phyloP scores from a whole-genome alignment of 23 tunicate species.

The Aplidium turbinatum region DNA sequence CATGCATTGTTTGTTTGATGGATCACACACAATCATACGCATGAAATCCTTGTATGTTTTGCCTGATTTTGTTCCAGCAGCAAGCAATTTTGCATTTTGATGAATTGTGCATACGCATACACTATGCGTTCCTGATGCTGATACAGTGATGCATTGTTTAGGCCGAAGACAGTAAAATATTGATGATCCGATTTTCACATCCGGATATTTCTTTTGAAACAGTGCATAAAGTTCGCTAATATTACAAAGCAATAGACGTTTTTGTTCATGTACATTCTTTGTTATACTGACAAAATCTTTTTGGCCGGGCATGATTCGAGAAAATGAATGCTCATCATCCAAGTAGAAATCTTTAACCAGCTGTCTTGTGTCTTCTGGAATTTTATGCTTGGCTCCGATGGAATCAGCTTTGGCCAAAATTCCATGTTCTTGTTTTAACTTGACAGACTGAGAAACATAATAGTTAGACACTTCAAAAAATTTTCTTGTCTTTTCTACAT shows the following conservation, averaged over 20 bases:
- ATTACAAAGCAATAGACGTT: background rate
- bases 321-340: background rate
- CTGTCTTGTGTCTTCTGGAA: background rate
- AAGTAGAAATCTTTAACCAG: background rate
- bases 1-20: slow-evolving; percentile 8
- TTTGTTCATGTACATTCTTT: background rate
- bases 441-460: background rate
- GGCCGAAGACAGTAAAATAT: slow-evolving; percentile 1
- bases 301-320: slow-evolving; percentile 23
- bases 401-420: background rate
- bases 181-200: background rate
- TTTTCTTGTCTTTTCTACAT: background rate
- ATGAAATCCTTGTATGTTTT: slow-evolving; percentile 21
- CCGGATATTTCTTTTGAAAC: background rate
- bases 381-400: background rate
- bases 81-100: slow-evolving; percentile 17
- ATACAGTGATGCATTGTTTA: slow-evolving; percentile 17
- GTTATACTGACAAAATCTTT: slow-evolving; percentile 8
- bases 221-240: slow-evolving; percentile 2
- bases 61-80: background rate
- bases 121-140: background rate
- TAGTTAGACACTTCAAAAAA: background rate
- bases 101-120: slow-evolving; percentile 19
- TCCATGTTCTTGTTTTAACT: slow-evolving; percentile 7
- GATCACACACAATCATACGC: background rate